Base-by-base conservation (phyloP, 2,113 vertebrate species). In the Willisornis vidua region DNA sequence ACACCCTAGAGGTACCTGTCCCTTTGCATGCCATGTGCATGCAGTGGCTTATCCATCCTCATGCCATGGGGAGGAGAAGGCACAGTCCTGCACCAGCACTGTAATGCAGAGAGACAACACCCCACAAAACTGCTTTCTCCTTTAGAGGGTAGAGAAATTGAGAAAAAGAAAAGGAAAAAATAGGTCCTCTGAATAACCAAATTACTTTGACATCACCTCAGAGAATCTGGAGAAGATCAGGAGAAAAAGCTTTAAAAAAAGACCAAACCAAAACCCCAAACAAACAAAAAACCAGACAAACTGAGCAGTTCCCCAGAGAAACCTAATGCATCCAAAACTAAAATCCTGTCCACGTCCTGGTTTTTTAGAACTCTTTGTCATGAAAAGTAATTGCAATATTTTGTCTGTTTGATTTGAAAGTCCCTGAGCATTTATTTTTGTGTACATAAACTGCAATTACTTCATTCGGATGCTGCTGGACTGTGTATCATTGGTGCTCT, bases 1-100 rank as follows among this genome's bases (percentile, higher is more conserved):
- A 57, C 25, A 49, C 9, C 24, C 16, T 19, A 61, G 41, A 43
- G 35, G 22, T 39, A 33, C 43, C 25, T n/a, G 20, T 28, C 61
- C 0, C 0, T 63, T 71, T 35, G 24, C 20, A 24, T 24, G 8
- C 16, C 6, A 4, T 1, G 3, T 33, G 17, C 2, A 2, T 26
- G 37, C 31, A 62, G 3, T 58, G 62, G 8, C 19, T 77, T 26
- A 26, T 49, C 28, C 43, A 25, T 51, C 29, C 54, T 72, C 46
- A 4, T 57, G 54, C 62, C 9, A 8, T 2, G 6, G 31, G 48
- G 25, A 84, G 17, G 25, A 84, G 17, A n/a, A 75, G 8, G 25
- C 26, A 52, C 67, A 83, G 62, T 10, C 33, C 8, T 1, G 0
- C 14, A 29, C 57, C 31, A 48, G 33, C 26, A 39, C 33, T 29